Conservation (phyloP, 2,888 invertebrate species). For the Thelaira solivaga region DNA sequence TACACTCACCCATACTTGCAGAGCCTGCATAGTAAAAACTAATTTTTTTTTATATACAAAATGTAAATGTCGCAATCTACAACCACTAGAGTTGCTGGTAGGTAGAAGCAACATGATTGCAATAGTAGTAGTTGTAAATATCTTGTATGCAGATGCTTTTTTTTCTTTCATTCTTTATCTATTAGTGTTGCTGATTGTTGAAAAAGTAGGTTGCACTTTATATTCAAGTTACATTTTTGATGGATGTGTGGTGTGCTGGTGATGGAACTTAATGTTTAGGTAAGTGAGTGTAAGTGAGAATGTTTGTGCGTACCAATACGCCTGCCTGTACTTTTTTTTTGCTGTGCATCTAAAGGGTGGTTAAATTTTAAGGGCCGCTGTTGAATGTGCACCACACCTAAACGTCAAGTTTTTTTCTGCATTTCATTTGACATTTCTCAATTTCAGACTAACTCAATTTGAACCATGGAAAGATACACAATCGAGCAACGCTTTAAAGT, state of each 20-base stretch:
- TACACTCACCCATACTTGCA: background rate
- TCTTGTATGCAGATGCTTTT: constrained; percentile 26
- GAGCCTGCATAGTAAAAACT: background rate
- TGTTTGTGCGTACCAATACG: background rate
- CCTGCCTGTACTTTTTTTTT: background rate
- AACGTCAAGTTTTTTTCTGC: too few relatives aligned
- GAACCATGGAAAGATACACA: too few relatives aligned
- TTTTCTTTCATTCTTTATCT: too few relatives aligned
- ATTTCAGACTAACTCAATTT: too few relatives aligned
- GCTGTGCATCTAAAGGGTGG: too few relatives aligned
- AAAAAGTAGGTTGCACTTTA: constrained; percentile 49
- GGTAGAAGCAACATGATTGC: constrained; percentile 2
- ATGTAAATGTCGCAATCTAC: constrained; percentile 18
- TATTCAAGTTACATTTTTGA: constrained; percentile 10
- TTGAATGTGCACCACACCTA: too few relatives aligned
- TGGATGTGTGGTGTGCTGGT: background rate
- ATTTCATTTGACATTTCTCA: too few relatives aligned
- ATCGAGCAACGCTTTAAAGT: too few relatives aligned
- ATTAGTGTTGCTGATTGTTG: constrained; percentile 27
- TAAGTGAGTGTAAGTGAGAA: background rate
- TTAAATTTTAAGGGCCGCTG: too few relatives aligned
- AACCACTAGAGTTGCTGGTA: background rate
- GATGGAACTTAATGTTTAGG: background rate
- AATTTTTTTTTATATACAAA: background rate
- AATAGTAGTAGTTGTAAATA: background rate